phyloP scores from a whole-genome alignment of 2,888 invertebrate genomes.

The Lepeophtheirus nordmannii region DNA sequence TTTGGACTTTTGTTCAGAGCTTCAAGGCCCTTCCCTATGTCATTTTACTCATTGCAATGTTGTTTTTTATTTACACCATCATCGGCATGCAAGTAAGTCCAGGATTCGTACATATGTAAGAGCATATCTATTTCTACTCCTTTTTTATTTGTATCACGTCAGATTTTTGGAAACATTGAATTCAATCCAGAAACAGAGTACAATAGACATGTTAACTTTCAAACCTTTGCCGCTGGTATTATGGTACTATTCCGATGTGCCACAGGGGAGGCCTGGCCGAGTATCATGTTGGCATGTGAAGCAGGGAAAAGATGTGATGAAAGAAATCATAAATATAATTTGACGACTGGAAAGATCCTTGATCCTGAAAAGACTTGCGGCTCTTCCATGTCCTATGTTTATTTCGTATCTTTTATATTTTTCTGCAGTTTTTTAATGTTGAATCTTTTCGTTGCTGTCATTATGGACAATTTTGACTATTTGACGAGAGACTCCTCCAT shows the following conservation, averaged over 20 bases:
- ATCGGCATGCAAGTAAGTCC: slow-evolving; percentile 89
- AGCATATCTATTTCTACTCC: background rate
- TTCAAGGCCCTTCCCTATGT: slow-evolving; percentile 99
- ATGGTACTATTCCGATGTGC: slow-evolving; percentile 99
- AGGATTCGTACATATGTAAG: background rate
- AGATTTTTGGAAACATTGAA: slow-evolving; percentile 45
- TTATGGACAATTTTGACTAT: slow-evolving; percentile 99
- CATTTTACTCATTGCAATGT: slow-evolving; percentile 98
- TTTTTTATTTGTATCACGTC: background rate
- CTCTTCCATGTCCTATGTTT: slow-evolving; percentile 86
- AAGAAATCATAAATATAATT: slow-evolving; percentile 37
- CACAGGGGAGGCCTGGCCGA: slow-evolving; percentile 98
- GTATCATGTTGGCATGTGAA: slow-evolving; percentile 95
- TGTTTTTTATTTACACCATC: slow-evolving; percentile 99
- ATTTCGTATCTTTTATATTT: slow-evolving; percentile 99
- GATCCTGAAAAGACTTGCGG: slow-evolving; percentile 56
- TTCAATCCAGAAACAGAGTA: slow-evolving; percentile 40
- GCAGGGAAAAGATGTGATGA: slow-evolving; percentile 75
- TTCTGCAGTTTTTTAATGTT: slow-evolving; percentile 98
- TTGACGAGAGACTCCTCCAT: slow-evolving; percentile 98
- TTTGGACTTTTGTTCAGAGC: slow-evolving; percentile 99
- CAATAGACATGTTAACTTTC: slow-evolving; percentile 46
- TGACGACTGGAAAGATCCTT: slow-evolving; percentile 33
- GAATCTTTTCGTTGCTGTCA: slow-evolving; percentile 99
- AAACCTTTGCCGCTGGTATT: slow-evolving; percentile 84